Conservation (phyloP, 2,888 invertebrate species). For the Lumbricus terrestris region DNA sequence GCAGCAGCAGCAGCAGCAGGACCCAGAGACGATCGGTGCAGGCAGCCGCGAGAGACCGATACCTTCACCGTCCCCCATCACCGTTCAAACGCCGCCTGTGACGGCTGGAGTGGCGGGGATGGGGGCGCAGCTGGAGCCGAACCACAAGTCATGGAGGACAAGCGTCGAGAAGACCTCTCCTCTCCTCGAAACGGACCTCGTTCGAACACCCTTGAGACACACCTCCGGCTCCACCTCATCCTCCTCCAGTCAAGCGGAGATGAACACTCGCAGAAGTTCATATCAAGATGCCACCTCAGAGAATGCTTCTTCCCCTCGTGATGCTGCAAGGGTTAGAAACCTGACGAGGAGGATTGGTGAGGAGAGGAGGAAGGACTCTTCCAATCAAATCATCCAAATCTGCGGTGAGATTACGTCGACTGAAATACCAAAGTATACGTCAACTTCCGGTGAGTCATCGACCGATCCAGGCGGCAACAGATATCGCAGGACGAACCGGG, state of each 20-base stretch:
- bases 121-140: not conserved
- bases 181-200: not conserved
- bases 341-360: not conserved
- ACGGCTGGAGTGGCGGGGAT: not conserved
- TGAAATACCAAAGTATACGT: not conserved
- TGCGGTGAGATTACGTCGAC: not conserved
- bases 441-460: not conserved
- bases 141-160: not conserved
- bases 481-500: not conserved
- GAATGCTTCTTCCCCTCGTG: not conserved
- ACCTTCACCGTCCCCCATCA: constrained; percentile 38
- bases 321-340: not conserved
- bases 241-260: not conserved
- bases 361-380: not conserved
- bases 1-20: constrained; percentile 36
- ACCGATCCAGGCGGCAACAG: not conserved
- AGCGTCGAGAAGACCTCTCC: not conserved
- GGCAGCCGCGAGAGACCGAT: constrained; percentile 50
- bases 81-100: not conserved
- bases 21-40: constrained; percentile 34
- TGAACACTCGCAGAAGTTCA: not conserved
- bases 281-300: not conserved
- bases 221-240: too few species aligned
- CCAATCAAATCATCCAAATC: not conserved
- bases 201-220: not conserved